These are phyloP conservation scores for Hypothenemus hampei DNA, from an alignment of 1,140 invertebrate genomes.

Conservation along the genomic window DNA sequence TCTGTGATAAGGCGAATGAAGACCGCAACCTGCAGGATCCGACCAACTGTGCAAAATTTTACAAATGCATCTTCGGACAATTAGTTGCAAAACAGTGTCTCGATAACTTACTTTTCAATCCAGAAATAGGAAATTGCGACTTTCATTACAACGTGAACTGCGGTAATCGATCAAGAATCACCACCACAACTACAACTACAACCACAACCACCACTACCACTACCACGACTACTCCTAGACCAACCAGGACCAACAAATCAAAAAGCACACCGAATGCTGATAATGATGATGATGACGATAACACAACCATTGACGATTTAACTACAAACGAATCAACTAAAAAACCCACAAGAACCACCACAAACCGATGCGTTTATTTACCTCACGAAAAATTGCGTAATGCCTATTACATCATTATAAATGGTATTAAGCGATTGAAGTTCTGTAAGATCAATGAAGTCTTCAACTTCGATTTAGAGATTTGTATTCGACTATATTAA, in stretches of 20 bases:
- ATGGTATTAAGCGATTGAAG: conserved; percentile 47
- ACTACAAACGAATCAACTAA: too few relatives aligned
- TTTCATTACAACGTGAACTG: conserved; percentile 31
- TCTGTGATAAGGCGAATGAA: conserved; percentile 8
- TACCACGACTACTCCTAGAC: too few relatives aligned
- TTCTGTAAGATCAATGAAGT: conserved; percentile 46
- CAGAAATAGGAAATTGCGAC: conserved; percentile 38
- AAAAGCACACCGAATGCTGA: too few relatives aligned
- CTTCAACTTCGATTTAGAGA: conserved; percentile 48
- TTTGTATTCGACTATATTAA: too few relatives aligned
- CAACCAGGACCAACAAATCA: too few relatives aligned
- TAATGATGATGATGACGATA: too few relatives aligned
- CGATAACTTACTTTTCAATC: conserved; percentile 44
- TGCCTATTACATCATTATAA: conserved; percentile 53
- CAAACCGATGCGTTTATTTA: conserved; percentile 7
- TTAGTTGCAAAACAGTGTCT: conserved; percentile 37
- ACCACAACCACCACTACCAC: neutral
- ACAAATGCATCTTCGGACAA: conserved; percentile 40
- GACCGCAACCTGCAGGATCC: conserved; percentile 24
- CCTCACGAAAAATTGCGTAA: conserved; percentile 50
- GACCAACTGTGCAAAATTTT: conserved; percentile 30
- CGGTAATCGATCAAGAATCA: too few relatives aligned
- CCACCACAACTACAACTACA: neutral
- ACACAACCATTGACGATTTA: too few relatives aligned
- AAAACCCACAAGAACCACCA: conserved; percentile 1